phyloP scores from a whole-genome alignment of 2,888 invertebrate genomes.

The Drosophila engyochracea region DNA sequence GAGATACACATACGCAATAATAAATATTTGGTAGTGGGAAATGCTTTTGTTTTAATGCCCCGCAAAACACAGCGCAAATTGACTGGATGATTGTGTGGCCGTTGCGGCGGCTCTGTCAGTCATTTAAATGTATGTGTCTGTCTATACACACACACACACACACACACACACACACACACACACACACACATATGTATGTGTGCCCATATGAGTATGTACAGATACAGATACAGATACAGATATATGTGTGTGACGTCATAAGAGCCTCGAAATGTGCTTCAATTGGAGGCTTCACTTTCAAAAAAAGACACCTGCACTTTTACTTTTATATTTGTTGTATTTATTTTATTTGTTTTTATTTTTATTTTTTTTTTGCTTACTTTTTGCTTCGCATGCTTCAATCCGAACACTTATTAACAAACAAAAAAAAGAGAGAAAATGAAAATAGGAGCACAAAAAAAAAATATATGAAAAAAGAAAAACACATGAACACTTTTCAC shows the following conservation, averaged over 20 bases:
- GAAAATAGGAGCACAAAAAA: background rate
- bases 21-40: slow-evolving; percentile 75
- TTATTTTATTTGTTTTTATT: background rate
- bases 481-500: background rate
- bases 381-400: slow-evolving; percentile 5
- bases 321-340: slow-evolving; percentile 6
- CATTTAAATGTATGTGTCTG: slow-evolving; percentile 39
- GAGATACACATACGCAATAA: slow-evolving; percentile 45
- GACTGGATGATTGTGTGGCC: slow-evolving; percentile 77
- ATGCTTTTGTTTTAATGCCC: slow-evolving; percentile 80
- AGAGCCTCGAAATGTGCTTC: slow-evolving; percentile 10
- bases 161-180: background rate
- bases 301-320: slow-evolving; percentile 34
- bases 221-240: background rate
- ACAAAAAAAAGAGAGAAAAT: background rate
- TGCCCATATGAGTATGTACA: slow-evolving; percentile 3
- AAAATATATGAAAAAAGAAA: background rate
- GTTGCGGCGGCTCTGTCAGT: slow-evolving; percentile 44
- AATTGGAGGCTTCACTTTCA: slow-evolving; percentile 18
- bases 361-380: slow-evolving; percentile 7
- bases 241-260: slow-evolving; percentile 59
- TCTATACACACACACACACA: background rate
- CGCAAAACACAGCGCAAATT: slow-evolving; percentile 80
- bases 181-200: slow-evolving; percentile 8
- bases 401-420: slow-evolving; percentile 1